Evolutionary conservation across 1,140 invertebrate genomes (phyloP).

Genomic region (Schlechtendalia chinensis): DNA sequence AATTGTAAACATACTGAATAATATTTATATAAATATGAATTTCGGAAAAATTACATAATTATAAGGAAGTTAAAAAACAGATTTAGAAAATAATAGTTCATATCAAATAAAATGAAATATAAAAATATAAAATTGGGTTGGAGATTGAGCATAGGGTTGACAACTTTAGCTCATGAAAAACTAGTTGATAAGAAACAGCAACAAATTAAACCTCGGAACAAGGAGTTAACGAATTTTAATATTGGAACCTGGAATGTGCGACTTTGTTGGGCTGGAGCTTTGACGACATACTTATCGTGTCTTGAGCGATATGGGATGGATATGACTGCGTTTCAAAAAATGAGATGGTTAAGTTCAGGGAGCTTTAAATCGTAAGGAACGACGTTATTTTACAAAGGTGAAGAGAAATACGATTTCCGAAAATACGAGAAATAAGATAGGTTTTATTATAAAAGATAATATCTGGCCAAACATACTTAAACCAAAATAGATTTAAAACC

Average conservation of each 20-base stretch:
- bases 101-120: too few species aligned
- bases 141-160: not conserved
- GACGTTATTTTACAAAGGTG: constrained; percentile 16
- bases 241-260: constrained; percentile 19
- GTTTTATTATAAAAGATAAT: constrained; percentile 12
- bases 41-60: too few species aligned
- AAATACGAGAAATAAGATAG: not conserved
- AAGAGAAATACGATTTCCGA: constrained; percentile 15
- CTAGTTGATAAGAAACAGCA: not conserved
- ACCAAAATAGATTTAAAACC: too few species aligned
- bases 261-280: constrained; percentile 27
- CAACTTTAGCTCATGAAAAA: not conserved
- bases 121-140: too few species aligned
- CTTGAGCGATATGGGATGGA: constrained; percentile 21
- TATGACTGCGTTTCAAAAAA: constrained; percentile 1
- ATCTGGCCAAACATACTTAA: constrained; percentile 1
- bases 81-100: too few species aligned
- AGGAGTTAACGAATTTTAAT: constrained; percentile 9
- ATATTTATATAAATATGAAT: too few species aligned
- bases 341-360: constrained; percentile 25
- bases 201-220: constrained; percentile 1
- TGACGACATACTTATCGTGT: too few species aligned
- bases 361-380: constrained; percentile 30
- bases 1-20: too few species aligned
- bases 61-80: too few species aligned